Percentiles rank a stretch among this genome's conserved stretches.
These are phyloP conservation scores for Chironomus riparius DNA, from an alignment of 2,888 invertebrate species.

Conservation along the genomic window DNA sequence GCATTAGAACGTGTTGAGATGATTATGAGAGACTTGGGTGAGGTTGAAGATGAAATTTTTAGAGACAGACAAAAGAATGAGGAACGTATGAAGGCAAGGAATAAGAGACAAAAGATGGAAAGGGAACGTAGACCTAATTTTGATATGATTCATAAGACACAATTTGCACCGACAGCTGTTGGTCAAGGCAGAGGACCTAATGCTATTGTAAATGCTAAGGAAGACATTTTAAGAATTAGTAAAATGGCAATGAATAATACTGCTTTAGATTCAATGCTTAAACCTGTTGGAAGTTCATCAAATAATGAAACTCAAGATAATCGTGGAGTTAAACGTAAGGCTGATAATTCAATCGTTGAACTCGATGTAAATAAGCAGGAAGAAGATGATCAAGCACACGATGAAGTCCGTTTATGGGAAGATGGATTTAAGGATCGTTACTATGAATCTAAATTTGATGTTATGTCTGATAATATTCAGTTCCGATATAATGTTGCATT, in stretches of 20 bases:
- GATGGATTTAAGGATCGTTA: constrained; percentile 97
- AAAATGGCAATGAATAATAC: constrained; percentile 50
- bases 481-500: constrained; percentile 88
- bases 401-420: constrained; percentile 90
- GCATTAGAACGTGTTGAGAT: constrained; percentile 88
- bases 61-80: constrained; percentile 83
- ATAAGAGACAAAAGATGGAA: constrained; percentile 59
- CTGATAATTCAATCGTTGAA: constrained; percentile 42
- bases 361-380: constrained; percentile 46
- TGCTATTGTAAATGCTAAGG: constrained; percentile 58
- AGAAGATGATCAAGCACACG: constrained; percentile 69
- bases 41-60: constrained; percentile 95
- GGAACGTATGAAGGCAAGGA: constrained; percentile 65
- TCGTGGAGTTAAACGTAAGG: constrained; percentile 46
- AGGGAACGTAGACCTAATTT: constrained; percentile 53
- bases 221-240: constrained; percentile 57
- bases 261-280: constrained; percentile 46
- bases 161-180: constrained; percentile 66
- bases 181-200: constrained; percentile 47
- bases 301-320: constrained; percentile 30
- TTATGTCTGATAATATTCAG: constrained; percentile 60
- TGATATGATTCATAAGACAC: constrained; percentile 58
- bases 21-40: constrained; percentile 88
- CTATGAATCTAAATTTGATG: constrained; percentile 91
- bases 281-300: constrained; percentile 36